Percentiles rank a stretch among this genome's conserved stretches.
Conservation (phyloP, 2,888 invertebrate genomes). For the Seira ritae region DNA sequence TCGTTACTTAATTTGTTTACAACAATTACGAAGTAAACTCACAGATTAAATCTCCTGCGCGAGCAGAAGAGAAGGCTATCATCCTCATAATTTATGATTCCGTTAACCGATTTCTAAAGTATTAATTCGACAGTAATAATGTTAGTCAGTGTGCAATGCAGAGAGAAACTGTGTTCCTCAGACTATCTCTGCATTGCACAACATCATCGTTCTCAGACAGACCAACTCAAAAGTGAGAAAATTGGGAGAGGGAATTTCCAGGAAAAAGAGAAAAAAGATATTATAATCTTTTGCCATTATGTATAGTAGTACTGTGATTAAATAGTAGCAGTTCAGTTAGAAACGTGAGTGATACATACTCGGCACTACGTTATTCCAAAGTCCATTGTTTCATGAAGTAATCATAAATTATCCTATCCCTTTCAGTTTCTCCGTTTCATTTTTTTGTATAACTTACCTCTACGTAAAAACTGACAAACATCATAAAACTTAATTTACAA, state of each 20-base stretch:
- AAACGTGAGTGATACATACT: background rate
- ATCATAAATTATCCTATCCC: conserved; percentile 65
- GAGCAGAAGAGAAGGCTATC: conserved; percentile 39
- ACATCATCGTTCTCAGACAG: too few relatives aligned
- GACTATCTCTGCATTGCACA: too few relatives aligned
- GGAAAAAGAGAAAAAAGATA: too few relatives aligned
- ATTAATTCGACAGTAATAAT: background rate
- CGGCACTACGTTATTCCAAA: conserved; percentile 49
- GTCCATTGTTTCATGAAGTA: conserved; percentile 52
- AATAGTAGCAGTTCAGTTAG: too few relatives aligned
- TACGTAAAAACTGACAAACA: conserved; percentile 38
- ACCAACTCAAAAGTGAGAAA: too few relatives aligned
- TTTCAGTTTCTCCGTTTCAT: conserved; percentile 12
- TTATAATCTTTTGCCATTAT: background rate
- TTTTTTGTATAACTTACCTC: conserved; percentile 39
- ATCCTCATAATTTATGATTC: conserved; percentile 37
- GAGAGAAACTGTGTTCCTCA: too few relatives aligned
- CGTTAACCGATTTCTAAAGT: conserved; percentile 60
- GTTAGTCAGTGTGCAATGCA: too few relatives aligned
- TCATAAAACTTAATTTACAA: conserved; percentile 64
- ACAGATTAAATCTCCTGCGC: conserved; percentile 60
- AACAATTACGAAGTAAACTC: conserved; percentile 53
- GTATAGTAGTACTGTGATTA: background rate
- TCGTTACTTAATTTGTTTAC: conserved; percentile 12
- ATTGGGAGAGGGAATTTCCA: too few relatives aligned